Base-by-base conservation (phyloP, 2,113 vertebrate genomes). In the Microtus montanus region DNA sequence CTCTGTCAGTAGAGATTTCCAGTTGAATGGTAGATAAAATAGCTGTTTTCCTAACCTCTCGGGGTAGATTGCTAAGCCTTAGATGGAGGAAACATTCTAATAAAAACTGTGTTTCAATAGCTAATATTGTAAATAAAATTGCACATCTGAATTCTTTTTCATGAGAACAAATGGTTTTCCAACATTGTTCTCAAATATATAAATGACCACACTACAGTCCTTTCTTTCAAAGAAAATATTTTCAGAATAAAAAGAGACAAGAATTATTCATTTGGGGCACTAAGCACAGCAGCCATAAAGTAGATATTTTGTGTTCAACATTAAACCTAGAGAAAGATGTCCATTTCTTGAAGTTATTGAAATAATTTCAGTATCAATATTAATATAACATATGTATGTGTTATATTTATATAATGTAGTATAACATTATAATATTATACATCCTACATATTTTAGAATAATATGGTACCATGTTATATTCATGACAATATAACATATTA, bases 11-110 rank as follows among this genome's bases (percentile, higher is more conserved):
- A 78, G 24, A 84, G 49, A 89, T 64, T 86, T 54, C 79, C 74
- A 49, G 7, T 83, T 66, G 38, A 88, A 74, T 85, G 75, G n/a
- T 78, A 97, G 87, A 97, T 49, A 85, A 96, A 96, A 61, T 75
- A 91, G 75, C 87, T 82, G 87, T 41, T 91, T 79, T 28, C 38
- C 33, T 84, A 83, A 91, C 79, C 11, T 83, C 84, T 80, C 78
- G 20, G 28, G 79, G 52, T 47, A 78, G 77, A 87, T 70, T 96
- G 71, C 71, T 95, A 41, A 94, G 20, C 28, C 75, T 94, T 66
- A 71, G 61, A 79, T 82, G 73, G 5, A 70, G 63, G 52, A 82
- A 93, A 87, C 35, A 24, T 63, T 80, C 79, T 80, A 73, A 94
- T 63, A 12, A 44, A 87, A 38, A 38, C 14, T 35, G 47, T 15